phyloP scores from a whole-genome alignment of 2,113 vertebrate genomes.

The Recurvirostra avosetta region DNA sequence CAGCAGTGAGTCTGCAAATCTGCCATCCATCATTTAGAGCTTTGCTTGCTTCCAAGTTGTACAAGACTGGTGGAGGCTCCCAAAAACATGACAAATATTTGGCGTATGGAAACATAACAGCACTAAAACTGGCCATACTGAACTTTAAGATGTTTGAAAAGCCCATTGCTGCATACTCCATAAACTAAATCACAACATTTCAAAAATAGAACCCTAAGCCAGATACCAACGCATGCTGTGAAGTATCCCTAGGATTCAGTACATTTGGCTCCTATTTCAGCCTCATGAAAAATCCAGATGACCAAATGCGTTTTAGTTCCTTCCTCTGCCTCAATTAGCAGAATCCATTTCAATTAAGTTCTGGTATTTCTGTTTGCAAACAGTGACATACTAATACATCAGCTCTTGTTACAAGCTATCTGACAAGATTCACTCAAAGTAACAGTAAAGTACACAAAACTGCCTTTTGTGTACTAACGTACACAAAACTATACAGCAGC shows the following conservation, averaged over 20 bases:
- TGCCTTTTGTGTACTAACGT: too few species aligned
- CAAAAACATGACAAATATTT: conserved; percentile 42
- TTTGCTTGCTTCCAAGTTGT: not conserved
- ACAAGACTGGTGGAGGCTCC: not conserved
- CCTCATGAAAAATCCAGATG: conserved; percentile 19
- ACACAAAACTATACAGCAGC: not conserved
- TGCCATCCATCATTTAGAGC: conserved; percentile 25
- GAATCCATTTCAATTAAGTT: not conserved
- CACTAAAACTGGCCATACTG: not conserved
- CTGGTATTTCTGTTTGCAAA: not conserved
- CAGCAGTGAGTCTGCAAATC: conserved; percentile 32
- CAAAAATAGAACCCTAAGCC: not conserved
- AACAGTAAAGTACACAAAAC: not conserved
- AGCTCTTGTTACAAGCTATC: not conserved
- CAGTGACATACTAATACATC: not conserved
- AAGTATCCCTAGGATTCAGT: not conserved
- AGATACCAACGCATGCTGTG: not conserved
- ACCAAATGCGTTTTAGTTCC: conserved; percentile 31
- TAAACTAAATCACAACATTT: not conserved
- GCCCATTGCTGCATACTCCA: not conserved
- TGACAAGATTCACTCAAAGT: not conserved
- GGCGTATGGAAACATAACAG: not conserved
- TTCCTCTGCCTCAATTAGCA: conserved; percentile 36
- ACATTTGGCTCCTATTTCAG: conserved; percentile 20
- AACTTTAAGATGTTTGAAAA: not conserved